Percentiles rank a stretch among this genome's conserved stretches.
Evolutionary conservation across 2,113 vertebrate species (phyloP).

Genomic region (Bujurquina vittata): DNA sequence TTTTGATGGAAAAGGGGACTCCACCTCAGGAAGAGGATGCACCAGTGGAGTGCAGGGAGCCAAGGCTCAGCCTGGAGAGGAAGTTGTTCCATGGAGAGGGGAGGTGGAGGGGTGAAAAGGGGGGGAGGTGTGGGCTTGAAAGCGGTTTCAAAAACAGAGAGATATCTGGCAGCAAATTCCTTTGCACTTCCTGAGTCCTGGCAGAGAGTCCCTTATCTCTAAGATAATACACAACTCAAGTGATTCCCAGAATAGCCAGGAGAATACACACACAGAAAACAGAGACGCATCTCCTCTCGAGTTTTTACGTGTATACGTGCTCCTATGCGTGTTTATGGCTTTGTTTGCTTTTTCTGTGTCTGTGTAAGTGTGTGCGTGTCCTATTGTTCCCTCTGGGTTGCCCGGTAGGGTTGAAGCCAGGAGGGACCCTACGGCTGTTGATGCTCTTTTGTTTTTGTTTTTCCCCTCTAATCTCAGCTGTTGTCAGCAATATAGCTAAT

Average conservation of each 20-base stretch:
- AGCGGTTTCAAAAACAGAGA: slow-evolving; percentile 77
- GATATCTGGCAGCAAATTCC: slow-evolving; percentile 82
- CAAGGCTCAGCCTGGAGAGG: slow-evolving; percentile 76
- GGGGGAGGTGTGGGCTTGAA: slow-evolving; percentile 42
- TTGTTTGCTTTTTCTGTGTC: background rate
- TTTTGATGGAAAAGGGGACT: slow-evolving; percentile 79
- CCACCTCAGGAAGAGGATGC: slow-evolving; percentile 87
- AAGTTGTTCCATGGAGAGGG: slow-evolving; percentile 69
- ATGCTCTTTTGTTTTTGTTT: slow-evolving; percentile 1
- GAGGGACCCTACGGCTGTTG: slow-evolving; percentile 43
- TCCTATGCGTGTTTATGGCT: background rate
- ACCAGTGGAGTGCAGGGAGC: slow-evolving; percentile 79
- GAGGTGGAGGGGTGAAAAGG: slow-evolving; percentile 21
- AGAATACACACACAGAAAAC: slow-evolving; percentile 67
- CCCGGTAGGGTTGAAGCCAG: slow-evolving; percentile 11
- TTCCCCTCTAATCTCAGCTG: slow-evolving; percentile 32
- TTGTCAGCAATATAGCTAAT: slow-evolving; percentile 55
- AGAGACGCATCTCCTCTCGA: slow-evolving; percentile 39
- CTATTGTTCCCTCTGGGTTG: slow-evolving; percentile 48
- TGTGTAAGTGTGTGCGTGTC: background rate
- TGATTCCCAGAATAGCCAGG: slow-evolving; percentile 80
- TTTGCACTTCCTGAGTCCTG: slow-evolving; percentile 81
- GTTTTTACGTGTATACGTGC: background rate
- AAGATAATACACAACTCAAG: slow-evolving; percentile 77
- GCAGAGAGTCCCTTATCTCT: slow-evolving; percentile 78